Conservation (phyloP, 2,113 vertebrate species). For the Seriola aureovittata region DNA sequence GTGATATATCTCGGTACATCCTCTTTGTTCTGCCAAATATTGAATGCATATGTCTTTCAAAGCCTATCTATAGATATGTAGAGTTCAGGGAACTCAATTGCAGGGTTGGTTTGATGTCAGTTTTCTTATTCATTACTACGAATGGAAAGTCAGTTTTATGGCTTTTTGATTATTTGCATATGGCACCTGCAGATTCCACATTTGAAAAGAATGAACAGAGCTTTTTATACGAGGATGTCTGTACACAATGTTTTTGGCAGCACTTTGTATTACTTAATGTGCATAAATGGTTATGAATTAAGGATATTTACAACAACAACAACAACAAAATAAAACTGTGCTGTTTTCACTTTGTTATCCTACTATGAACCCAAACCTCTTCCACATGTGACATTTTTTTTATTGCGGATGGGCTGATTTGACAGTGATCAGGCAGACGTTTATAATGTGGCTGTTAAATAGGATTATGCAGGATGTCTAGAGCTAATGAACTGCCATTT, state of each 20-base stretch:
- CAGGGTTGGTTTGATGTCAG: neutral
- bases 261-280: neutral
- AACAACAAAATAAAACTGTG: neutral
- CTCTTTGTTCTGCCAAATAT: neutral
- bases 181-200: neutral
- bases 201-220: neutral
- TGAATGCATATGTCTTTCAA: slow-evolving; percentile 11
- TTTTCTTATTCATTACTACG: neutral
- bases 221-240: neutral
- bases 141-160: neutral
- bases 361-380: neutral
- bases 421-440: neutral
- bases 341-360: neutral
- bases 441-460: neutral
- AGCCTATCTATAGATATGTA: too few species aligned
- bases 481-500: too few species aligned
- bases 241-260: neutral
- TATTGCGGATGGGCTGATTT: neutral
- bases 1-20: too few species aligned
- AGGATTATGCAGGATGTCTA: neutral
- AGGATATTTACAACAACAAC: neutral
- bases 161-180: slow-evolving; percentile 17
- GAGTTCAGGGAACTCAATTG: too few species aligned
- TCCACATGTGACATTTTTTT: neutral
- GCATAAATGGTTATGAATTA: neutral